phyloP scores from a whole-genome alignment of 2,113 vertebrate species.

The Phylloscopus whistleri region DNA sequence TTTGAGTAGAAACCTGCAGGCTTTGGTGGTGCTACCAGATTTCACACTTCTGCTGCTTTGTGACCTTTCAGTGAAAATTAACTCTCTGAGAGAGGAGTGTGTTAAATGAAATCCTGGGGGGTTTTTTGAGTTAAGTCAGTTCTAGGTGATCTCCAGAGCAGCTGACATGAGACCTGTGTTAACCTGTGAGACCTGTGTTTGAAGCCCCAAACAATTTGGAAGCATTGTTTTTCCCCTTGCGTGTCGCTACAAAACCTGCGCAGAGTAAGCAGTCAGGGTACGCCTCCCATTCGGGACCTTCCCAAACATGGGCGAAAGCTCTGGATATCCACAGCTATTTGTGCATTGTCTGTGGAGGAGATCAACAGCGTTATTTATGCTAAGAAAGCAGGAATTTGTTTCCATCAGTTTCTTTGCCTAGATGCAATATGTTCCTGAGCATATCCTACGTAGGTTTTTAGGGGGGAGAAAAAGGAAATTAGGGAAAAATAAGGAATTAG shows the following conservation, averaged over 20 bases:
- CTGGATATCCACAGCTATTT: neutral
- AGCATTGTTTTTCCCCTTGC: conserved; percentile 25
- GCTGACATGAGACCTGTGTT: neutral
- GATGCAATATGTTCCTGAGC: neutral
- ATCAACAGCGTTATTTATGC: neutral
- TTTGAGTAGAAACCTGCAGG: neutral
- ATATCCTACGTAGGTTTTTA: neutral
- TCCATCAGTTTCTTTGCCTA: neutral
- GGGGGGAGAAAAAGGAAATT: neutral
- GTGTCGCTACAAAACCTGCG: neutral
- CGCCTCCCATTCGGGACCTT: neutral
- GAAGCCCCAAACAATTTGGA: neutral
- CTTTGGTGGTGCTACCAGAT: neutral
- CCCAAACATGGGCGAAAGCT: neutral
- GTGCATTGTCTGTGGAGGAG: neutral
- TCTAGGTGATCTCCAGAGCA: neutral
- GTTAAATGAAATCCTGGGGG: neutral
- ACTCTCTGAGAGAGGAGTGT: neutral
- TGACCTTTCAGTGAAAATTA: neutral
- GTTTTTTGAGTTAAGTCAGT: neutral
- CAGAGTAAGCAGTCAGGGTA: conserved; percentile 10
- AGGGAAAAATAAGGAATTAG: neutral
- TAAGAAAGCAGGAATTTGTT: neutral
- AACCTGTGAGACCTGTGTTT: neutral
- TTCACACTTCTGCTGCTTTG: neutral